A percentile compares a stretch with the other conserved stretches of the same genome.
Conservation (phyloP, 2,113 vertebrate genomes). For the Rhagologus leucostigma region DNA sequence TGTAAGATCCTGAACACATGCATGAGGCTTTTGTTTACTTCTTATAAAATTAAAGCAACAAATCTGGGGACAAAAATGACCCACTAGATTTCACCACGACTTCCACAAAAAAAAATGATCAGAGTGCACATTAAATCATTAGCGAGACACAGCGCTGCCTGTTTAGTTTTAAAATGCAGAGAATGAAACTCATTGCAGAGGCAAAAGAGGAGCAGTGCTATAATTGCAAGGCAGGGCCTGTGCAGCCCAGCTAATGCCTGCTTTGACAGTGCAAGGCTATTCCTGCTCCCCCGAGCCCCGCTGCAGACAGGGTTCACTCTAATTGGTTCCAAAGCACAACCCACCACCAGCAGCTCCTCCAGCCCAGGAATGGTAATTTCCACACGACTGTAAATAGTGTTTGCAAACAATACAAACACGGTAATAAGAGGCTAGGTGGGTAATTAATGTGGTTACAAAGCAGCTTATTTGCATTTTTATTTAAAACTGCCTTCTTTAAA, state of each 20-base stretch:
- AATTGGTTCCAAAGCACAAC: conserved; percentile 99
- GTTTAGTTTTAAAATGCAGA: conserved; percentile 69
- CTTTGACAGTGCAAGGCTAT: conserved; percentile 85
- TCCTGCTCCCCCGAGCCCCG: conserved; percentile 78
- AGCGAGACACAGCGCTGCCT: conserved; percentile 53
- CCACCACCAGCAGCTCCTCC: conserved; percentile 81
- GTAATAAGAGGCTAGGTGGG: conserved; percentile 94
- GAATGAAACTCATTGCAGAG: conserved; percentile 71
- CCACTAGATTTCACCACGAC: background rate
- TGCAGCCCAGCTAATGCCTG: conserved; percentile 79
- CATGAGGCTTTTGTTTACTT: background rate
- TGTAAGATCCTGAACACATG: background rate
- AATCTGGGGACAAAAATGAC: background rate
- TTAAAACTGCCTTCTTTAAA: conserved; percentile 88
- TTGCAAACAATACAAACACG: conserved; percentile 93
- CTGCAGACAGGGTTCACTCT: conserved; percentile 83
- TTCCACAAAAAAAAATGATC: conserved; percentile 36
- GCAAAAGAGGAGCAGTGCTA: conserved; percentile 73
- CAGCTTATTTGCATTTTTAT: conserved; percentile 99
- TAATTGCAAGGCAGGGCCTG: conserved; percentile 73
- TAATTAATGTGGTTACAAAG: conserved; percentile 99
- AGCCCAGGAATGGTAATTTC: conserved; percentile 87
- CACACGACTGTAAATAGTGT: conserved; percentile 88
- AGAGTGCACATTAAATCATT: conserved; percentile 56
- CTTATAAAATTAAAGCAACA: background rate